Evolutionary conservation across 2,113 vertebrate genomes (phyloP).

Genomic region (Melanerpes formicivorus): DNA sequence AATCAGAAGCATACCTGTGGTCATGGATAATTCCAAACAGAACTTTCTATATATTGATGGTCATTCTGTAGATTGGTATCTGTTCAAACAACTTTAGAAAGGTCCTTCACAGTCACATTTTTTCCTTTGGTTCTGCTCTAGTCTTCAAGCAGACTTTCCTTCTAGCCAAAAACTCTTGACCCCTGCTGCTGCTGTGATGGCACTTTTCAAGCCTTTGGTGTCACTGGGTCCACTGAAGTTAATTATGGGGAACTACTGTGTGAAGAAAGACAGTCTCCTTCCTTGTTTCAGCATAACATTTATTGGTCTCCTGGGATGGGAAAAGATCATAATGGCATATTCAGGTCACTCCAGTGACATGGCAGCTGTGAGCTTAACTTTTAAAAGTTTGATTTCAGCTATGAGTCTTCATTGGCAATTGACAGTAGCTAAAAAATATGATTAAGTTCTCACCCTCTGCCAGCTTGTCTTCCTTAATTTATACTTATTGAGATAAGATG

Average conservation of each 20-base stretch:
- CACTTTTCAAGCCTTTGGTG: not conserved
- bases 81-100: not conserved
- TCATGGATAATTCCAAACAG: not conserved
- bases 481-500: slow-evolving; percentile 21
- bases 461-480: slow-evolving; percentile 54
- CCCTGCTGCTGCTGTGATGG: not conserved
- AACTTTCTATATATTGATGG: not conserved
- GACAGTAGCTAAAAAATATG: slow-evolving; percentile 34
- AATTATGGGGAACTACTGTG: slow-evolving; percentile 26
- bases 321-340: slow-evolving; percentile 36
- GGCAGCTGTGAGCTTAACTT: slow-evolving; percentile 41
- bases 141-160: not conserved
- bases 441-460: slow-evolving; percentile 49
- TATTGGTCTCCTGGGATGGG: not conserved
- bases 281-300: not conserved
- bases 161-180: not conserved
- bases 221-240: not conserved
- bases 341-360: slow-evolving; percentile 2
- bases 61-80: not conserved
- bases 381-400: slow-evolving; percentile 34
- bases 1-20: not conserved
- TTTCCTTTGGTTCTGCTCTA: not conserved
- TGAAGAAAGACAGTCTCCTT: not conserved
- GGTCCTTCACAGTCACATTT: not conserved
- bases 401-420: slow-evolving; percentile 49